Base-by-base conservation (phyloP, 2,797 vertebrate genomes). In the Percopsis omiscomaycus region DNA sequence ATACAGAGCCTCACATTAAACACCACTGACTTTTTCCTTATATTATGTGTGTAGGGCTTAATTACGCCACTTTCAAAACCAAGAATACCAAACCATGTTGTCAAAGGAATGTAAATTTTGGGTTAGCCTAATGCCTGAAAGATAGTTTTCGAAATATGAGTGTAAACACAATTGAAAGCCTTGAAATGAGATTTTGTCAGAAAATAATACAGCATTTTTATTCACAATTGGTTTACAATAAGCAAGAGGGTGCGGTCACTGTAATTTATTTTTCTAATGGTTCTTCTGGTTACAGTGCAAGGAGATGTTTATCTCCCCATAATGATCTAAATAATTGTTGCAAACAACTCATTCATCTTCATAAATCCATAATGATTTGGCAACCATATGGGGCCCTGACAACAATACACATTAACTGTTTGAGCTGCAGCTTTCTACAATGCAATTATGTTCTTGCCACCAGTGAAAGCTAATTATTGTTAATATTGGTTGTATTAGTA, bases 311-410 rank as follows among this genome's bases (percentile, higher is more conserved):
- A 58, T 73, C 60, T 54, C 22, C 51, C 57, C 64, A 42, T 63
- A 68, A 63, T 66, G 60, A 57, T 32, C 42, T 59, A 64, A 64
- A 53, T n/a, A 56, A 67, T 49, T 22, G 58, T 27, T 29, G 52
- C 44, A 48, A 59, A 56, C 55, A 59, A 30, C 54, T 64, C 59
- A 56, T 81, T 70, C 56, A 74, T 72, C 66, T 68, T 55, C 59
- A 73, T 75, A 66, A 64, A 58, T 27, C 59, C 10, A 55, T 54
- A 75, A 66, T 69, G 59, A 53, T 44, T 59, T 46, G 45, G 14
- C 54, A n/a, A 46, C 30, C 46, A 32, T 49, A 59, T 63, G 16
- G 2, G 10, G 55, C 13, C 4, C 28, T 49, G 51, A 59, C 11
- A 42, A 57, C 64, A 68, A 66, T 30, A 55, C 30, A 48, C 28